Evolutionary conservation across 2,888 invertebrate species (phyloP), one percentile per base, ranked within the genome.

Genomic region (Itoplectis maculator): DNA sequence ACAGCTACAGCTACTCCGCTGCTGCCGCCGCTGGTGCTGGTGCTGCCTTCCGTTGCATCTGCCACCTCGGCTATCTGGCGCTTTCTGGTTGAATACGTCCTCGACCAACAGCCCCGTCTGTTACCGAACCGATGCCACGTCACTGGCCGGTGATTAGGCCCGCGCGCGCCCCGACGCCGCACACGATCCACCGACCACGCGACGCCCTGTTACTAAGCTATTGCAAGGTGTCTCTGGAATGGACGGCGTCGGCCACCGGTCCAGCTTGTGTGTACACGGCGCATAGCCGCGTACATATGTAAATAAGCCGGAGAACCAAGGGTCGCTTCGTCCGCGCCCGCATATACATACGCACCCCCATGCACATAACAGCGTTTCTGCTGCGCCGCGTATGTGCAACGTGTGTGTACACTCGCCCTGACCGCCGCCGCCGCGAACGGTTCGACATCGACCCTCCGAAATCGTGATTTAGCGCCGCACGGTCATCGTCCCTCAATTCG

Each of bases 71-170:
- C 80, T 85, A 85, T 85, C 83, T 81, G 68, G n/a, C 73, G 83
- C 83, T 85, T 85, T 85, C 85, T 79, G 85, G 83, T 83, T 83
- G 85, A 85, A 83, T 85, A 83, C 85, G 81, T 82, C 66, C 83
- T 79, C 83, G 77, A 79, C 74, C 83, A 78, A 83, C 81, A 81
- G 70, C 68, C 79, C 79, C 84, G 88, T 88, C 88, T 87, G 87
- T 88, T 88, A 86, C 85, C 82, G 79, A 82, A 87, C 86, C 87
- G 88, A 86, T 87, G 88, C 85, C 81, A 88, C 87, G 87, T 88
- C 87, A 85, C 84, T 84, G 82, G 85, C 79, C 81, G 84, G 84
- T 84, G 82, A 84, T 84, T 84, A 84, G 84, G 81, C 81, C 61
- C 79, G 79, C 80, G 77, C 80, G 65, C 80, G 77, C 80, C 56